A percentile compares a stretch with the other conserved stretches of the same genome.
phyloP scores from a whole-genome alignment of 2,888 invertebrate genomes.

The Aphidius colemani region DNA sequence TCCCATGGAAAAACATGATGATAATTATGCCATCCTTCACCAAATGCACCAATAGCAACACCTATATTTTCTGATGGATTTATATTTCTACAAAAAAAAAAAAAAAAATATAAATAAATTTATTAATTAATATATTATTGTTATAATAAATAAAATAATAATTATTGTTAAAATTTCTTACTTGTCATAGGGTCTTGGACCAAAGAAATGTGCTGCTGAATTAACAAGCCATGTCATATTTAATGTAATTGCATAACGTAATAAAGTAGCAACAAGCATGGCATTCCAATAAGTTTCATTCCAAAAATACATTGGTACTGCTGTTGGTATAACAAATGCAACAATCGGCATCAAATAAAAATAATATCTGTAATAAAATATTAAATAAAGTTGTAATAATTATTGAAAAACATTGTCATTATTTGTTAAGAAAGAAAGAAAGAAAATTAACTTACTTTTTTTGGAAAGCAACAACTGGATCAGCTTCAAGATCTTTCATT shows the following conservation, averaged over 20 bases:
- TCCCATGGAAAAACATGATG: constrained; percentile 94
- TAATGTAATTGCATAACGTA: constrained; percentile 76
- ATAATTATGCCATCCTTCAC: constrained; percentile 94
- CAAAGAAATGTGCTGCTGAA: constrained; percentile 83
- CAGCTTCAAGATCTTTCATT: constrained; percentile 78
- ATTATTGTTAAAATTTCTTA: constrained; percentile 52
- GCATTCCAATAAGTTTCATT: constrained; percentile 71
- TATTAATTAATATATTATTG: neutral
- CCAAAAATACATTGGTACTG: constrained; percentile 74
- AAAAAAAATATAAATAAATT: constrained; percentile 30
- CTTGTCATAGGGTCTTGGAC: constrained; percentile 75
- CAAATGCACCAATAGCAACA: constrained; percentile 75
- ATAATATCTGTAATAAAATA: constrained; percentile 66
- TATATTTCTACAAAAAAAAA: constrained; percentile 66
- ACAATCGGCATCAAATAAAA: constrained; percentile 67
- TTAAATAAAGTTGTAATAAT: neutral
- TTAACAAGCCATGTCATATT: constrained; percentile 91
- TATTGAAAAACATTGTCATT: neutral
- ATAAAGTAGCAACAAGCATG: constrained; percentile 68
- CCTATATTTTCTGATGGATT: constrained; percentile 78
- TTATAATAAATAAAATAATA: too few relatives aligned
- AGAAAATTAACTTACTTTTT: constrained; percentile 71
- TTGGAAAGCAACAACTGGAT: constrained; percentile 86
- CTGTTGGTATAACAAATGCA: constrained; percentile 76
- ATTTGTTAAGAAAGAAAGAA: neutral